A percentile compares a stretch with the other conserved stretches of the same genome.
Evolutionary conservation across 2,797 vertebrate genomes (phyloP).

Genomic region (Lacerta viridis): DNA sequence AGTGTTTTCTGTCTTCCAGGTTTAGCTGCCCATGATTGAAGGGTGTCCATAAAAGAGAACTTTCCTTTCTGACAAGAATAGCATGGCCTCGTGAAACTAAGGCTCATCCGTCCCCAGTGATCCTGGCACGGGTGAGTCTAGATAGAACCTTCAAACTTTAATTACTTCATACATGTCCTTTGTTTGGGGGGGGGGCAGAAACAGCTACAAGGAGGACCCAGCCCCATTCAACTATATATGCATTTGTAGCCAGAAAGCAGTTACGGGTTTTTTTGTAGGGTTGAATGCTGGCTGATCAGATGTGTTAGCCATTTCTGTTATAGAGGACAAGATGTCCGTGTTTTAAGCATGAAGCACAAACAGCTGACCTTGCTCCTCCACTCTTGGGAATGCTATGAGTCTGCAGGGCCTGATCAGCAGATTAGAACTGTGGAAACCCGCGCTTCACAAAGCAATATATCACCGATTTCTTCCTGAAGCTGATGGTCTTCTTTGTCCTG

Average conservation of each 20-base stretch:
- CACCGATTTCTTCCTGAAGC: constrained; percentile 50
- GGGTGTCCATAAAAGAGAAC: neutral
- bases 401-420: neutral
- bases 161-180: neutral
- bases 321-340: neutral
- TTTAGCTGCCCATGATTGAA: neutral
- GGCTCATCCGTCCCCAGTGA: no score
- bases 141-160: neutral
- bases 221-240: neutral
- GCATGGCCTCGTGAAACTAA: neutral
- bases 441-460: neutral
- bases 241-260: neutral
- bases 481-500: neutral
- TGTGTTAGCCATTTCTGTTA: neutral
- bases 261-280: neutral
- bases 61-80: neutral
- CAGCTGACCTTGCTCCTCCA: no score
- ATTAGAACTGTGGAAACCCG: neutral
- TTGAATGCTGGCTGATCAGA: neutral
- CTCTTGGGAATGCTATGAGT: neutral
- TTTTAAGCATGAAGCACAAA: neutral
- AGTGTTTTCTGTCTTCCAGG: neutral
- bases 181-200: no score
- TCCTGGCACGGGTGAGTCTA: neutral
- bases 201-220: neutral